Percentiles rank a stretch among this genome's conserved stretches.
phyloP scores from a whole-genome alignment of 2,113 vertebrate species.

The Phylloscopus whistleri region DNA sequence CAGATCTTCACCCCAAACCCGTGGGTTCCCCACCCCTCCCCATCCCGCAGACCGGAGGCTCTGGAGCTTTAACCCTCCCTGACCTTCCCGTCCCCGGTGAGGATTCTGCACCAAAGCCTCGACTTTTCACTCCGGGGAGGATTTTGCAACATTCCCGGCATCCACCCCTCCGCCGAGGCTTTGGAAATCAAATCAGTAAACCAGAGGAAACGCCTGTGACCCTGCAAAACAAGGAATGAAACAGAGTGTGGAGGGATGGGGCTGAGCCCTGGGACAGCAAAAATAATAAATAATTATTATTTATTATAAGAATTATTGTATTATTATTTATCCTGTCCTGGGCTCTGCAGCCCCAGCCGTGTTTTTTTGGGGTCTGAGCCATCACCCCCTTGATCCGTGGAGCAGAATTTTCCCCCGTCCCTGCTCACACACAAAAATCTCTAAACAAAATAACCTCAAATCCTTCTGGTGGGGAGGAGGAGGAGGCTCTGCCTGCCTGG shows the following conservation, averaged over 20 bases:
- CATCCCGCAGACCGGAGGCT: neutral
- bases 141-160: constrained; percentile 48
- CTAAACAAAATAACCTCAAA: neutral
- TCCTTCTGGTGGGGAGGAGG: neutral
- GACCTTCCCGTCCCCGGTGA: neutral
- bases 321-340: neutral
- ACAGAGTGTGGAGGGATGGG: neutral
- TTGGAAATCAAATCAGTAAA: neutral
- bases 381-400: neutral
- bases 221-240: neutral
- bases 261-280: neutral
- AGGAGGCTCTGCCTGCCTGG: neutral
- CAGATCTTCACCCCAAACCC: neutral
- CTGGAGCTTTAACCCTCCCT: neutral
- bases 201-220: neutral
- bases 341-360: neutral
- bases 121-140: neutral
- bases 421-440: neutral
- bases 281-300: no score
- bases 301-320: no score
- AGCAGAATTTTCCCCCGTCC: neutral
- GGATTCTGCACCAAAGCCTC: neutral
- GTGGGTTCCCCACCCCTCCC: neutral
- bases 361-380: constrained; percentile 19
- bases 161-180: neutral